Evolutionary conservation across 1,140 invertebrate genomes (phyloP), one percentile per base, ranked within the genome.

Genomic region (Drosophila albomicans): DNA sequence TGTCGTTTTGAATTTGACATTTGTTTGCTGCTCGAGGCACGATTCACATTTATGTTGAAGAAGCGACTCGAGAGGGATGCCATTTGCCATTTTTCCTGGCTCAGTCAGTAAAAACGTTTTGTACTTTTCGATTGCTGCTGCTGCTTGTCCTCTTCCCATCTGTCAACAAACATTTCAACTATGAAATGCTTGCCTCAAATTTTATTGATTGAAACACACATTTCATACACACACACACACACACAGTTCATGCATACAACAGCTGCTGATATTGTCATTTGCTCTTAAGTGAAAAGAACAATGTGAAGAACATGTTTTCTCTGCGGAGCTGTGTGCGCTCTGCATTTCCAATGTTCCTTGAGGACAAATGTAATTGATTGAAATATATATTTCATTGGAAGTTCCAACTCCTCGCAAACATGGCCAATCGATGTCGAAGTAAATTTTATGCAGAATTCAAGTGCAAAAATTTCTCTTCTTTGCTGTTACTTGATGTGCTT

Each of bases 191-290:
- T 70, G 59, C 28, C 57, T 62, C 57, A n/a, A 69, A 38, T 46
- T 70, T 67, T 73, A 73, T 73, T 67, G 70, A 67, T 70, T 54
- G 35, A 16, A 52, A 25, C 58, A 61, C 58, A 49, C 35, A 38
- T 2, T 48, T 48, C n/a, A 13, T 49, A 7, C 16, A 41, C 20
- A 28, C 3, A 7, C 5, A 45, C 28, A 54, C 1, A 52, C 20
- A 25, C 10, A n/a, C n/a, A 48, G 30, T 25, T 4, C 20, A 25
- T 25, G 10, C 11, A 41, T 11, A 10, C 38, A 3, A 25, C 62
- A 25, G 48, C 48, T 52, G 48, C 8, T 52, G 62, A 38, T 41
- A 43, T 41, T 65, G 49, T 52, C 49, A 65, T 51, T 41, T 41
- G 54, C 6, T 45, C n/a, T 8, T 11, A 30, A 45, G 11, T 30